Percentiles rank a stretch among this genome's conserved stretches.
These are phyloP conservation scores for Heliconius aoede DNA, from an alignment of 2,888 invertebrate genomes.

Conservation along the genomic window DNA sequence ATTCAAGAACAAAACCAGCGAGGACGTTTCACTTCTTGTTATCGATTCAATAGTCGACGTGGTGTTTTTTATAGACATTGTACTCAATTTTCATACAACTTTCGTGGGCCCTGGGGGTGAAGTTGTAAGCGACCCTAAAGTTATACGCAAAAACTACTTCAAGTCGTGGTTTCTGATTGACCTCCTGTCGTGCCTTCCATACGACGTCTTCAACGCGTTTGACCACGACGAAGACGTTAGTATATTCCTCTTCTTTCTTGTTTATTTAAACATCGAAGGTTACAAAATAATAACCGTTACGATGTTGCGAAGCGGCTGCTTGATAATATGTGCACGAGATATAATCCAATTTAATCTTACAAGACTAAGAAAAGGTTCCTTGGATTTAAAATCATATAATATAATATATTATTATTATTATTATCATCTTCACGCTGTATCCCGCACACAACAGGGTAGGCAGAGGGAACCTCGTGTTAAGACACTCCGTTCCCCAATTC, in stretches of 20 bases:
- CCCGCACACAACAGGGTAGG: too few relatives aligned
- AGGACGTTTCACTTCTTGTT: slow-evolving; percentile 96
- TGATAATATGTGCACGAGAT: too few relatives aligned
- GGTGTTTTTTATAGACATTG: slow-evolving; percentile 99
- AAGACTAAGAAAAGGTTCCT: neutral
- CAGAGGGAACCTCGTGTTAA: too few relatives aligned
- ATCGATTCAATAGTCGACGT: slow-evolving; percentile 99
- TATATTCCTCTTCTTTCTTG: neutral
- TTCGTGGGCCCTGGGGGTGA: slow-evolving; percentile 98
- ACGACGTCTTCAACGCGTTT: slow-evolving; percentile 99
- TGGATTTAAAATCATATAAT: too few relatives aligned
- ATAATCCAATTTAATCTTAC: neutral
- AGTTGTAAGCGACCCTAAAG: slow-evolving; percentile 99
- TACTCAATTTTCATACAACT: slow-evolving; percentile 99
- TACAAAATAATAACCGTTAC: neutral
- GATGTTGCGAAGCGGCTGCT: too few relatives aligned
- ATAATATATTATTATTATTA: too few relatives aligned
- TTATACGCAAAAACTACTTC: slow-evolving; percentile 99
- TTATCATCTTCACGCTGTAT: too few relatives aligned
- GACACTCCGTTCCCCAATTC: too few relatives aligned
- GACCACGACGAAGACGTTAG: slow-evolving; percentile 98
- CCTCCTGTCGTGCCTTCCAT: slow-evolving; percentile 98
- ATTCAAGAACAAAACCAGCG: slow-evolving; percentile 99
- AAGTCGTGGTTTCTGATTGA: slow-evolving; percentile 99
- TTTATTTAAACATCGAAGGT: neutral